Base-by-base conservation (phyloP, 2,113 vertebrate genomes). In the Odocoileus virginianus region DNA sequence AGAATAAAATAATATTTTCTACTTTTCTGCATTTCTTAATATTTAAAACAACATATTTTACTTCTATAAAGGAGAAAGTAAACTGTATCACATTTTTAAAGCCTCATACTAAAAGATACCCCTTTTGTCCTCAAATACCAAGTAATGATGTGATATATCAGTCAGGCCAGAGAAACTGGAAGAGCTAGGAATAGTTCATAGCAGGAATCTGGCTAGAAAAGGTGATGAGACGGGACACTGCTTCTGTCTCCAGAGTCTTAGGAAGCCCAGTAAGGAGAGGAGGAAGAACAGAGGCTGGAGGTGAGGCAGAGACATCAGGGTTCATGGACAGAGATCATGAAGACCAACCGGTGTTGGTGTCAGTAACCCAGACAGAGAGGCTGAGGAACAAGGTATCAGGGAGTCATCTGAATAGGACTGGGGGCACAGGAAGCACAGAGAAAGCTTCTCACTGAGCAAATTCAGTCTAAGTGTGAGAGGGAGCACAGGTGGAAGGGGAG, bases 11-110 rank as follows among this genome's bases (percentile, higher is more conserved):
- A 52, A 7, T 81, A 83, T 92, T 95, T 95, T 92, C 64, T 55
- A 71, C 84, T 54, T 88, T 81, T 91, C 50, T 93, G 36, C 13
- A 52, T 76, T 94, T 87, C 61, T 90, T 88, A n/a, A 87, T 17
- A 92, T 89, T 92, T 94, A 88, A 96, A 90, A 93, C 81, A 96
- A 67, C 8, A 94, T 33, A 67, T 57, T 95, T 91, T 90, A 74
- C 52, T 94, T 54, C 45, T 81, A 25, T 83, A 58, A 45, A 76
- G n/a, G 9, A 43, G 47, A 87, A 92, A 93, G 57, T 78, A 57
- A 94, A 83, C 6, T 60, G 17, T 57, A 86, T 83, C 94, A 36
- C 12, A 79, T 60, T 74, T 21, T 67, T n/a, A 87, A 94, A 60
- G 45, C 40, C 8, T 85, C 47, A 79, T 83, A 84, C 7, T 25